Conservation (phyloP, 2,888 invertebrate species). For the Yponomeuta evonymella region DNA sequence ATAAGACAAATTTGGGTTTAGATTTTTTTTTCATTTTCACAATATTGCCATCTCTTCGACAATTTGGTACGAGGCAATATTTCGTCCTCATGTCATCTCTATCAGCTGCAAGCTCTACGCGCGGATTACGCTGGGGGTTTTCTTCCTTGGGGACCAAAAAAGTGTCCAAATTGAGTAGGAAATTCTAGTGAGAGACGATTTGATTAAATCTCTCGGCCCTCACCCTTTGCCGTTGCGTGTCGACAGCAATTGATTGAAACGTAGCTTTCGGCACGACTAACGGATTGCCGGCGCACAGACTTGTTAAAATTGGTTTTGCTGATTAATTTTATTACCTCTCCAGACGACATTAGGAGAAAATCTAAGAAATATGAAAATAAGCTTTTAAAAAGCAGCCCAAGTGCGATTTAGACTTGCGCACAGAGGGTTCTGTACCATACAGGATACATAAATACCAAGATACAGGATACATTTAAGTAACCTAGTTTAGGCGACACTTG, state of each 20-base stretch:
- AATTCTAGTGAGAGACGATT: slow-evolving; percentile 51
- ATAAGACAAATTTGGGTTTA: too few species aligned
- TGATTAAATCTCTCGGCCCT: slow-evolving; percentile 56
- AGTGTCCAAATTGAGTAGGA: slow-evolving; percentile 60
- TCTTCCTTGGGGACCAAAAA: slow-evolving; percentile 55
- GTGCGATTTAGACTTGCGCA: too few species aligned
- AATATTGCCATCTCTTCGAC: too few species aligned
- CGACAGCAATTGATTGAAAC: slow-evolving; percentile 72
- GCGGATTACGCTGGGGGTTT: slow-evolving; percentile 47
- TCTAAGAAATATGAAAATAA: neutral
- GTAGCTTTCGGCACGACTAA: neutral
- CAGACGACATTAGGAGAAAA: too few species aligned
- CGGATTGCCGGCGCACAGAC: neutral
- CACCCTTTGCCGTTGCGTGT: slow-evolving; percentile 56
- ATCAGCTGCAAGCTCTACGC: neutral
- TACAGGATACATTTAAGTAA: too few species aligned
- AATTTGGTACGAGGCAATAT: too few species aligned
- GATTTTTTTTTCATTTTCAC: too few species aligned
- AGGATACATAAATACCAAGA: too few species aligned
- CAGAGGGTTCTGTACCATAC: too few species aligned
- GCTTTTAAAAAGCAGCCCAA: too few species aligned
- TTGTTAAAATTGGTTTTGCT: neutral
- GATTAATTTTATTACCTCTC: neutral
- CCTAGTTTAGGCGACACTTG: too few species aligned
- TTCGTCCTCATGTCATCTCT: neutral